Evolutionary conservation across 23 tunicate genomes (phyloP).

Genomic region (Corella eumyota): DNA sequence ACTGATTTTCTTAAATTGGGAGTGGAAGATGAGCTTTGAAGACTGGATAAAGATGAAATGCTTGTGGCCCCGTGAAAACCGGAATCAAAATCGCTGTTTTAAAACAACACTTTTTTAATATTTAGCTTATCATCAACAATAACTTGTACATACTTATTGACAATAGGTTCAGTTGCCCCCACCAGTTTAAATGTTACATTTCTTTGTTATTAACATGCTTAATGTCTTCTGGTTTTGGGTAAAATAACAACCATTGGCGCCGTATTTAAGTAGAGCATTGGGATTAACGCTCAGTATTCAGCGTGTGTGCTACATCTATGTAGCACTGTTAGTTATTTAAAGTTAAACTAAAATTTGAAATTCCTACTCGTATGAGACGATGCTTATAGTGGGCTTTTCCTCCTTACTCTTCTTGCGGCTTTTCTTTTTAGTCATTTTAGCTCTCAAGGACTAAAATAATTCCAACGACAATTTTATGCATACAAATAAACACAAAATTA

Average conservation of each 20-base stretch:
- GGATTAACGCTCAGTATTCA: too few species aligned
- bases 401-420: conserved; percentile 34
- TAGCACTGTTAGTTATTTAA: too few species aligned
- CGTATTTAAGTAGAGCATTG: too few species aligned
- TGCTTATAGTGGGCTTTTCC: conserved; percentile 62
- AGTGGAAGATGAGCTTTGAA: not conserved
- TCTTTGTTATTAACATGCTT: too few species aligned
- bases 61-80: not conserved
- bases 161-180: too few species aligned
- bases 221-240: too few species aligned
- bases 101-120: not conserved
- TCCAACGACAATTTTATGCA: not conserved
- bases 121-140: not conserved
- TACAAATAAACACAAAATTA: not conserved
- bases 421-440: conserved; percentile 24
- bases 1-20: not conserved
- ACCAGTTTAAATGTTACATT: too few species aligned
- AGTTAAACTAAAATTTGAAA: too few species aligned
- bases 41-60: not conserved
- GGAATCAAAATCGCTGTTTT: not conserved
- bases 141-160: too few species aligned
- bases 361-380: conserved; percentile 51
- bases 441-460: conserved; percentile 17
- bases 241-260: too few species aligned
- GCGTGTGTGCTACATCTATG: too few species aligned